A percentile compares a stretch with the other conserved stretches of the same genome.
phyloP scores from a whole-genome alignment of 2,888 invertebrate genomes.

The Vesta saturnalis region DNA sequence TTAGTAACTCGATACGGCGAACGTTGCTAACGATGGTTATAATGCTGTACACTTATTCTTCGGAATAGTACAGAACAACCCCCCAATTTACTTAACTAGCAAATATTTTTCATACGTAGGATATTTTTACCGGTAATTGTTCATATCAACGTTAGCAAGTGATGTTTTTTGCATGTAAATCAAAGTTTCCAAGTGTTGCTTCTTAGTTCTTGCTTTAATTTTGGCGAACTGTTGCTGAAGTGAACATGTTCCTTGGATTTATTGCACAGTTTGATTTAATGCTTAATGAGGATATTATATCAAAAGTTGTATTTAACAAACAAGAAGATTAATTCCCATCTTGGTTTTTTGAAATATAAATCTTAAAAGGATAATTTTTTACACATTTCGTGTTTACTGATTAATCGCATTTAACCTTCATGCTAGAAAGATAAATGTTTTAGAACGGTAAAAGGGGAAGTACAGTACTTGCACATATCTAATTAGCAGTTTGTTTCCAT shows the following conservation, averaged over 20 bases:
- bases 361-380: slow-evolving; percentile 12
- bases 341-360: slow-evolving; percentile 1
- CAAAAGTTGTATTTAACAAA: slow-evolving; percentile 32
- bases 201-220: slow-evolving; percentile 52
- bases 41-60: too few relatives aligned
- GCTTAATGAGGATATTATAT: slow-evolving; percentile 52
- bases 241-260: slow-evolving; percentile 51
- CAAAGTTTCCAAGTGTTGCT: slow-evolving; percentile 50
- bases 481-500: slow-evolving; percentile 33
- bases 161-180: slow-evolving; percentile 47
- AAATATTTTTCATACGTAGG: too few relatives aligned
- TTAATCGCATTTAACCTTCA: slow-evolving; percentile 4
- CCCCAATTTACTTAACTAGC: too few relatives aligned
- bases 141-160: slow-evolving; percentile 14
- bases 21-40: slow-evolving; percentile 42
- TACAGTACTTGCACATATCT: slow-evolving; percentile 22
- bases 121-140: slow-evolving; percentile 25
- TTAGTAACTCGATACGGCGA: slow-evolving; percentile 43
- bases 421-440: background rate
- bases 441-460: background rate
- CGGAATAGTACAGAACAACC: too few relatives aligned
- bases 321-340: background rate
- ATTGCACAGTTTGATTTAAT: slow-evolving; percentile 51
- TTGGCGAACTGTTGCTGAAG: slow-evolving; percentile 55
- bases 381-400: background rate